Evolutionary conservation across 2,797 vertebrate species (phyloP).

Genomic region (Carduelis carduelis): DNA sequence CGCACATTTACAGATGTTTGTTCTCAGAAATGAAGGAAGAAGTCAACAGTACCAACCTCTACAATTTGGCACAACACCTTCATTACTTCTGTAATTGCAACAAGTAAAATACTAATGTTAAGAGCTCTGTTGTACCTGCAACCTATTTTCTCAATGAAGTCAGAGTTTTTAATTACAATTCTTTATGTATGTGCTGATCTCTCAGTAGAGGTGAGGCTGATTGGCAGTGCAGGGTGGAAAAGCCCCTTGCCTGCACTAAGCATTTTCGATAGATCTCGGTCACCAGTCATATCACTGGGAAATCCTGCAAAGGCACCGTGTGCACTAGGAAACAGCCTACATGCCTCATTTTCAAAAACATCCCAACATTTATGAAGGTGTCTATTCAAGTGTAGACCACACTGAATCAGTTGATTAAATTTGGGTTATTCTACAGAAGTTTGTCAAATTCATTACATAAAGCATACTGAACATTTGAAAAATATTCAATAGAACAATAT

Average conservation of each 20-base stretch:
- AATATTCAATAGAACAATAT: background rate
- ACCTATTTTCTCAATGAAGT: background rate
- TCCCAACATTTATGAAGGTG: background rate
- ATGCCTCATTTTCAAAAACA: background rate
- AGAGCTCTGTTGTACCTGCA: background rate
- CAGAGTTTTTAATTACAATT: background rate
- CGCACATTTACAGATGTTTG: background rate
- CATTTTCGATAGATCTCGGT: fast-evolving
- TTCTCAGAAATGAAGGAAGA: background rate
- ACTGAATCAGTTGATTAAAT: background rate
- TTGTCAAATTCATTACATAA: background rate
- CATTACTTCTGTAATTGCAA: background rate
- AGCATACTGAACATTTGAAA: background rate
- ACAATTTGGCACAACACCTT: background rate
- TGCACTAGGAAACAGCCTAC: background rate
- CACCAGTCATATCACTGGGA: background rate
- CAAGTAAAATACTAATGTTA: background rate
- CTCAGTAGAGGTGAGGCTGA: background rate
- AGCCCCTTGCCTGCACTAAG: background rate
- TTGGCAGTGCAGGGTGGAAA: background rate
- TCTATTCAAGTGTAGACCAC: background rate
- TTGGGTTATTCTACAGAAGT: background rate
- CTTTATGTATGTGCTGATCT: background rate
- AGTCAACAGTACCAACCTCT: background rate
- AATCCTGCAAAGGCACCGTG: background rate